Base-by-base conservation (phyloP, 2,113 vertebrate genomes). In the Callopanchax toddi region DNA sequence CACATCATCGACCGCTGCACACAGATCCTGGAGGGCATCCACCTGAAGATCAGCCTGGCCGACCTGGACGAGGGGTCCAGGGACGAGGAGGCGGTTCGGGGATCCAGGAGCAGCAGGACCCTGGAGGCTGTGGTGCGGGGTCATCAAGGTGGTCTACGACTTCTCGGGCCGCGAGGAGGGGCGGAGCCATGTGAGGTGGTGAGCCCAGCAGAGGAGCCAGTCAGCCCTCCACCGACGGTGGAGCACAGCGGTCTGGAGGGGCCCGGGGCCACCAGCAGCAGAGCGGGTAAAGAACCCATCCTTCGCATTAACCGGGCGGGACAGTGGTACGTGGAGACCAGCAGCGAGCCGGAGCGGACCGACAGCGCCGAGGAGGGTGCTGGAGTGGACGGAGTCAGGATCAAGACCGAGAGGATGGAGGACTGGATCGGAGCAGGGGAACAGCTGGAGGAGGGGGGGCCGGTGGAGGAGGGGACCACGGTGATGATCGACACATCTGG, bases 1-100 rank as follows among this genome's bases (percentile, higher is more conserved):
- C 96, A 98, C 85, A 96, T 99, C 67, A 99, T 99, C 68, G 97
- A 99, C 91, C 96, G 97, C 67, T 99, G 97, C 87, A 99, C 97
- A 0, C 96, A 97, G 91, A 97, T 99, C 83, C 93, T 99, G 1
- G 97, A 99, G 87, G 95, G 95, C 3, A 99, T 99, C 79, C 97
- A 99, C 73, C 95, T 99, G 83, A 98, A 98, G 91, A 99, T 99
- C 39, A 96, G 94, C 0, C 86, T 98, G 84, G 92, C 95, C 0
- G 95, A 97, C 23, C 90, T 96, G 34, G 96, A 96, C 29, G 94
- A 92, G 0, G 95, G 95, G 61, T 58, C 95, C 60, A 86, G 89
- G 54, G 93, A 90, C 1, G 93, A 78, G 76, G 37, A 88, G 50
- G 60, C 5, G 87, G 84, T 85, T 68, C 26, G 94, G 91, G 74